Percentiles rank a stretch among this genome's conserved stretches.
Evolutionary conservation across 30 jellyfish, hydroid and myxozoan genomes (phyloP).

Genomic region (Rhopilema esculentum): DNA sequence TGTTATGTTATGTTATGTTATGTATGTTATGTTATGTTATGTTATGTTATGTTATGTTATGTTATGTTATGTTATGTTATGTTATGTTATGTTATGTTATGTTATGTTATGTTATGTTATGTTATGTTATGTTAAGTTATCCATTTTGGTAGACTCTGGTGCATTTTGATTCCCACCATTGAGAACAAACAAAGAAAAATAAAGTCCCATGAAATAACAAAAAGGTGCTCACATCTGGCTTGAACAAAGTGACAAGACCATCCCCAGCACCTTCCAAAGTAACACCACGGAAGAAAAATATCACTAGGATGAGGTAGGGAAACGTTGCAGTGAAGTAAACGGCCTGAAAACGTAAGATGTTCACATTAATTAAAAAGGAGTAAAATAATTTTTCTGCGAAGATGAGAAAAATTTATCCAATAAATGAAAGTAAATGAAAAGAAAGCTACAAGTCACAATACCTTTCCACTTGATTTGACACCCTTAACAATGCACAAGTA

Average conservation of each 20-base stretch:
- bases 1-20: conserved; percentile 9
- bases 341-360: conserved; percentile 57
- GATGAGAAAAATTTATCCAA: background rate
- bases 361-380: background rate
- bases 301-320: conserved; percentile 84
- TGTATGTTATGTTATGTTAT: conserved; percentile 48
- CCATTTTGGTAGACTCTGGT: background rate
- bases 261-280: conserved; percentile 88
- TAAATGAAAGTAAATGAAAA: background rate
- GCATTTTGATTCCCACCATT: background rate
- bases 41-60: conserved; percentile 1
- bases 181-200: background rate
- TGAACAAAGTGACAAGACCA: conserved; percentile 77
- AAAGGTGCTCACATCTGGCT: conserved; percentile 84
- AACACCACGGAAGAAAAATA: conserved; percentile 89
- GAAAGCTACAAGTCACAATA: background rate
- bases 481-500: conserved; percentile 88
- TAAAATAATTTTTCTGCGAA: background rate
- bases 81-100: background rate
- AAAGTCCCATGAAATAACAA: too few relatives aligned
- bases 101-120: background rate
- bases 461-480: conserved; percentile 96
- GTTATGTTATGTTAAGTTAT: background rate
- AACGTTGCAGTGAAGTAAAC: conserved; percentile 96
- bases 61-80: background rate